Evolutionary conservation across 2,797 vertebrate species (phyloP), one percentile per base, ranked within the genome.

Genomic region (Podargus strigoides): DNA sequence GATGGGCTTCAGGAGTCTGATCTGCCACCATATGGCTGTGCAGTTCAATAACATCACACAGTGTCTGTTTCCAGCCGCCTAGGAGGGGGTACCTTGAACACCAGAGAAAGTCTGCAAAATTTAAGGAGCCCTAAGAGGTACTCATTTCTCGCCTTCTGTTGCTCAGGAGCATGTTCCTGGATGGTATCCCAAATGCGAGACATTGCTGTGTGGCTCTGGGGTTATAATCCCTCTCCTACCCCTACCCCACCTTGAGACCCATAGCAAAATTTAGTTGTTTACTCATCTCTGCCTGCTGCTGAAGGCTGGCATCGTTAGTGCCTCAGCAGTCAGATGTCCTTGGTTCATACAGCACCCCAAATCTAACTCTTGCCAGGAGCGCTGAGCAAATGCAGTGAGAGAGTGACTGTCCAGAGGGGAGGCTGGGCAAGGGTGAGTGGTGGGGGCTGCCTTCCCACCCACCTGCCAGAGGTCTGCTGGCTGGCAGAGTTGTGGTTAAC

Each of bases 401-500:
- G 20, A 58, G 44, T 52, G 49, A 46, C 32, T 2, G 1, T 59
- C 21, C 55, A 53, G 56, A 77, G 49, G 1, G 1, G 23, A 64
- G 22, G 14, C 1, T 66, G 46, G n/a, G 15, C 0, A 13, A 42
- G 67, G 30, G 12, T 66, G 59, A 64, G 24, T 17, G n/a, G 8
- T 68, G 49, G 14, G 37, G 22, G 24, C 30, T 69, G 10, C 55
- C 50, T 85, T 66, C n/a, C 30, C 27, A 36, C 15, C 19, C 2
- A 1, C 34, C 26, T 44, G n/a, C 32, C 3, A 1, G 30, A 56
- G 34, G n/a, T 46, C 23, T 0, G 2, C 42, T 5, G 2, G 1
- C 58, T 56, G 49, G 14, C 39, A 56, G 68, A 24, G 7, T 58
- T 41, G 6, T 66, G 15, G 17, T 59, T 66, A 19, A 20, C 9